Percentiles rank a stretch among this genome's conserved stretches.
Evolutionary conservation across 2,113 vertebrate species (phyloP).

Genomic region (Plecturocebus donacophilus): DNA sequence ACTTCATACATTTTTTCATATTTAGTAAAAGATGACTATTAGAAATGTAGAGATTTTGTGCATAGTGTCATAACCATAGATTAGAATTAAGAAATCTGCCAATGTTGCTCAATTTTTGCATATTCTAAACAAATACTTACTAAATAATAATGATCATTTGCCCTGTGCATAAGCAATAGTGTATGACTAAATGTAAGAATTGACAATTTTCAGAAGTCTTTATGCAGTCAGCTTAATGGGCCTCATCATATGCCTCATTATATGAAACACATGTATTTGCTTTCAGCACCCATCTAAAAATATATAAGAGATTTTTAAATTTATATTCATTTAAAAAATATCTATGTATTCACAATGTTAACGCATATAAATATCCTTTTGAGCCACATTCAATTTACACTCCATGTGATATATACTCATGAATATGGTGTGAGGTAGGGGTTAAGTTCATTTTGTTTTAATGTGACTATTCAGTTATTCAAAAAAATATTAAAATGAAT

Average conservation of each 20-base stretch:
- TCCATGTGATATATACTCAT: not conserved
- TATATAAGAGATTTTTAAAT: not conserved
- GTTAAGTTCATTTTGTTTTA: not conserved
- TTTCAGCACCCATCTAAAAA: not conserved
- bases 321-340: not conserved
- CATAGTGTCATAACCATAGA: not conserved
- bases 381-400: not conserved
- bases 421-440: not conserved
- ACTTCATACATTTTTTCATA: not conserved
- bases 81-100: not conserved
- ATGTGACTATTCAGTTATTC: not conserved
- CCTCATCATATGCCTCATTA: not conserved
- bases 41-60: not conserved
- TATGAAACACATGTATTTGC: not conserved
- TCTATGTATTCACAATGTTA: not conserved
- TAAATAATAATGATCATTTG: not conserved
- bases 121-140: conserved; percentile 2
- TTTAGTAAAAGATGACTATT: not conserved
- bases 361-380: not conserved
- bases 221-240: not conserved
- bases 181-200: not conserved
- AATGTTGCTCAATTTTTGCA: not conserved
- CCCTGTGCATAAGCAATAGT: not conserved
- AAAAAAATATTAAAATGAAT: not conserved
- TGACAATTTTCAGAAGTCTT: not conserved